Conservation (phyloP, 92 coral and sea anemone species). For the Zoanthus gigantus region DNA sequence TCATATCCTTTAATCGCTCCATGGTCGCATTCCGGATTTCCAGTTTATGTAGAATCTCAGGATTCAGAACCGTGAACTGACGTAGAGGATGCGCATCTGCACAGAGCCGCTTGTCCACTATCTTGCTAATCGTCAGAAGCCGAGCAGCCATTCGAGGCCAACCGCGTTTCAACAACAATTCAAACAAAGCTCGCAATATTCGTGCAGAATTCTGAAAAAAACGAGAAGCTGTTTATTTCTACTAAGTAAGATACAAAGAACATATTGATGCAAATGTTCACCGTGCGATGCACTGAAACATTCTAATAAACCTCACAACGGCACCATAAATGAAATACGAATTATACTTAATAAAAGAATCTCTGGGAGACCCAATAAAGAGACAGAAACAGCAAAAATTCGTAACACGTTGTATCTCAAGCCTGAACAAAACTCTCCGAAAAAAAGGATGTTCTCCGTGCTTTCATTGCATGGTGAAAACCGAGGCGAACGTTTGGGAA, state of each 20-base stretch:
- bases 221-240: too few species aligned
- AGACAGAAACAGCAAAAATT: too few species aligned
- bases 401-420: too few species aligned
- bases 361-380: too few species aligned
- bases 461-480: too few species aligned
- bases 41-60: slow-evolving; percentile 80
- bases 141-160: slow-evolving; percentile 87
- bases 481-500: too few species aligned
- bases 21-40: slow-evolving; percentile 77
- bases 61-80: slow-evolving; percentile 86
- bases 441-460: too few species aligned
- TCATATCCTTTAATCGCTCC: slow-evolving; percentile 82
- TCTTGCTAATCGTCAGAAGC: slow-evolving; percentile 83
- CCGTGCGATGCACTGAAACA: not conserved
- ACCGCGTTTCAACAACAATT: slow-evolving; percentile 82
- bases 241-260: too few species aligned
- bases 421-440: too few species aligned
- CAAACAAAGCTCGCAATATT: slow-evolving; percentile 93
- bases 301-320: too few species aligned
- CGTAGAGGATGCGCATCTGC: slow-evolving; percentile 83
- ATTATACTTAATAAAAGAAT: too few species aligned
- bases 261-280: not conserved
- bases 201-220: slow-evolving; percentile 85
- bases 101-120: slow-evolving; percentile 94
- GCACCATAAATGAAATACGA: too few species aligned